Conservation (phyloP, 30 jellyfish, hydroid and myxozoan species). For the Aurelia coerulea region DNA sequence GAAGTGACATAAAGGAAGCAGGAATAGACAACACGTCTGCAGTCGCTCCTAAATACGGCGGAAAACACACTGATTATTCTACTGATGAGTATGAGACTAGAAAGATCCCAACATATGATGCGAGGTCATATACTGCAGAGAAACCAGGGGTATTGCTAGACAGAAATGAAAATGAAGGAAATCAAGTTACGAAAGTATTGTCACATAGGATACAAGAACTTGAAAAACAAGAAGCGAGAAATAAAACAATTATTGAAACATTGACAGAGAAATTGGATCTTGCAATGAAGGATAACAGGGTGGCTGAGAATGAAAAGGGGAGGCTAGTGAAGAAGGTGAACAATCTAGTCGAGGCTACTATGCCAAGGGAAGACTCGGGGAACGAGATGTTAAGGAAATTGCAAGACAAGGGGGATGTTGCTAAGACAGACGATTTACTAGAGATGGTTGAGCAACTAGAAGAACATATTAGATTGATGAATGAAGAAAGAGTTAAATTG, state of each 20-base stretch:
- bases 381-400: background rate
- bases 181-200: conserved; percentile 23
- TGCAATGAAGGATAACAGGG: background rate
- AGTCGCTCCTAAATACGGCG: too few species aligned
- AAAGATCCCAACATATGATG: background rate
- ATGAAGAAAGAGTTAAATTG: conserved; percentile 1
- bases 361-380: conserved; percentile 7
- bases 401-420: too few species aligned
- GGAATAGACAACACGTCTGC: too few species aligned
- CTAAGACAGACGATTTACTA: background rate
- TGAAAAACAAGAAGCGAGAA: conserved; percentile 18
- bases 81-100: too few species aligned
- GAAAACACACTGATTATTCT: too few species aligned
- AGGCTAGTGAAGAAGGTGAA: background rate
- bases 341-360: background rate
- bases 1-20: too few species aligned
- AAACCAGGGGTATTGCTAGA: conserved; percentile 46
- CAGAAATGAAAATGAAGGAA: conserved; percentile 16
- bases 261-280: conserved; percentile 2
- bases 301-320: background rate
- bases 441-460: conserved; percentile 9
- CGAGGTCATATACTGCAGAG: conserved; percentile 28
- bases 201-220: conserved; percentile 43
- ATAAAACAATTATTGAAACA: background rate
- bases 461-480: background rate